A percentile compares a stretch with the other conserved stretches of the same genome.
phyloP scores from a whole-genome alignment of 2,888 invertebrate species.

The Mesochorus sp. region DNA sequence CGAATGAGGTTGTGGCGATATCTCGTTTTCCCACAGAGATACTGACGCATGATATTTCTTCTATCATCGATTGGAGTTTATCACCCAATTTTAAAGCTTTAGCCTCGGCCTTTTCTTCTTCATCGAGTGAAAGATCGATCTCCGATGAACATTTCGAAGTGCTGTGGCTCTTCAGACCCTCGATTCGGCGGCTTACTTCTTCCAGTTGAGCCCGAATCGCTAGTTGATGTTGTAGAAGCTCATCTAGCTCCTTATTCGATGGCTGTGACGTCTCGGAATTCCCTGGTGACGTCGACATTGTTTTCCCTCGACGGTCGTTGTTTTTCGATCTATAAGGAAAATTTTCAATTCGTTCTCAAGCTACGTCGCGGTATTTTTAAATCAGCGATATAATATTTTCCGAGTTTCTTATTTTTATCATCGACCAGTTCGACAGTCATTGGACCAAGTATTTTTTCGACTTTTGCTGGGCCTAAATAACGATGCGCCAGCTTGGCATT shows the following conservation, averaged over 20 bases:
- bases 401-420: slow-evolving; percentile 31
- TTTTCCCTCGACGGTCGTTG: neutral
- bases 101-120: neutral
- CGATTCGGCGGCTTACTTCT: neutral
- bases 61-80: neutral
- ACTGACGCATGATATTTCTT: neutral
- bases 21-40: no score
- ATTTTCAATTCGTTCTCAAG: slow-evolving; percentile 20
- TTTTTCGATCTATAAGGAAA: neutral
- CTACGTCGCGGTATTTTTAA: slow-evolving; percentile 54
- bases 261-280: neutral
- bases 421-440: slow-evolving; percentile 23
- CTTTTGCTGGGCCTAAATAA: slow-evolving; percentile 35
- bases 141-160: neutral
- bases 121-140: neutral
- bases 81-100: neutral
- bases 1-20: neutral
- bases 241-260: neutral
- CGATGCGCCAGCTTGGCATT: slow-evolving; percentile 26
- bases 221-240: neutral
- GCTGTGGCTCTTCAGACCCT: neutral
- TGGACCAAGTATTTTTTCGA: slow-evolving; percentile 22
- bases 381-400: slow-evolving; percentile 48
- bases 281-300: neutral
- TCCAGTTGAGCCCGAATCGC: slow-evolving; percentile 2